Base-by-base conservation (phyloP, 2,888 invertebrate species). In the Tenthredo amoena region DNA sequence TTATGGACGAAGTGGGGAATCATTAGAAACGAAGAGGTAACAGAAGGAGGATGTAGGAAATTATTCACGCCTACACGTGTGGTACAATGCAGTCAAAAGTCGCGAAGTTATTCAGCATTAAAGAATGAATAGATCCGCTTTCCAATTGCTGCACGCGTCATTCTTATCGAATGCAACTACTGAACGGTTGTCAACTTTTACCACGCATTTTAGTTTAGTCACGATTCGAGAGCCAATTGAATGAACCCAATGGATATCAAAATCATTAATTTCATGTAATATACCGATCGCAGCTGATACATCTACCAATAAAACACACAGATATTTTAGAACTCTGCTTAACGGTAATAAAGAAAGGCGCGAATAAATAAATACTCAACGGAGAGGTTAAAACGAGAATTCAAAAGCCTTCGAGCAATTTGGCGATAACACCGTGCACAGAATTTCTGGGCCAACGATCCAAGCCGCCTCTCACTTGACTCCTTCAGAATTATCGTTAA, bases 91-190 rank as follows among this genome's bases (percentile, higher is more conserved):
- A 65, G 68, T 12, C 47, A 31, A 83, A 83, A 83, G 68, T 37
- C 31, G 26, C 47, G 31, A 65, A 83, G 68, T 26, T 71, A 81
- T 37, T 62, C 68, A 34, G 47, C 31, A 83, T 83, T 50, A 47
- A n/a, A 50, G 65, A 83, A 9, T 71, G 47, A 83, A 83, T 83
- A 37, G 62, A 62, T 34, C 83, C 43, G 71, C 83, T 83, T 83
- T 83, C 83, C 83, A 83, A 83, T 83, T 83, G 83, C 68, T 83
- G 83, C 68, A 68, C 68, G 34, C n/a, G 68, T 71, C 47, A 68
- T n/a, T 83, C 50, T 71, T 83, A 71, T 83, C n/a, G 26, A 21
- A 81, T 83, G 68, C 68, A 68, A 10, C 26, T 50, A 55, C 55
- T 34, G 55, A n/a, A 50, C 58, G 62, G 26, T 37, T 18, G 40